Conservation (phyloP, 2,888 invertebrate genomes). For the Oscheius sp. region DNA sequence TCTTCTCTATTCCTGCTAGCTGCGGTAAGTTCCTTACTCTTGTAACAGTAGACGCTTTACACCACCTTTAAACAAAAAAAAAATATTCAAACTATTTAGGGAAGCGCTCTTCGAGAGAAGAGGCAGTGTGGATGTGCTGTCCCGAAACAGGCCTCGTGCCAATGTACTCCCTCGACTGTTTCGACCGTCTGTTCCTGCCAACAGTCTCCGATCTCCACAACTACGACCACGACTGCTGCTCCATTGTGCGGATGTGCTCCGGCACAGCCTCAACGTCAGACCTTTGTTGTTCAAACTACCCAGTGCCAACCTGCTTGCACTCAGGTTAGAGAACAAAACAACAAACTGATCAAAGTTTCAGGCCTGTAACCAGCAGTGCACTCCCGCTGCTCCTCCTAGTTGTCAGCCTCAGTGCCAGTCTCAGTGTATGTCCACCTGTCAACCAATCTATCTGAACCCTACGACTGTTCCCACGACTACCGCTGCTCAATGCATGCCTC, state of each 20-base stretch:
- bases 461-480: conserved; percentile 1
- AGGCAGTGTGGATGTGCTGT: conserved; percentile 57
- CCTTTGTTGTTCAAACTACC: conserved; percentile 40
- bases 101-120: conserved; percentile 53
- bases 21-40: not conserved
- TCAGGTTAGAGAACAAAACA: too few relatives aligned
- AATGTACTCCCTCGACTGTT: conserved; percentile 37
- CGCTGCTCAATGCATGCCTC: conserved; percentile 34
- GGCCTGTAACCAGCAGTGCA: conserved; percentile 47
- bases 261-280: conserved; percentile 37
- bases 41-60: too few relatives aligned
- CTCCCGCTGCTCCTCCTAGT: conserved; percentile 39
- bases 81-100: conserved; percentile 32
- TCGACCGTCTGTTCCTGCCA: conserved; percentile 52
- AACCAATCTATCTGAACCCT: not conserved
- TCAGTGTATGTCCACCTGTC: conserved; percentile 47
- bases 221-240: conserved; percentile 15
- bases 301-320: conserved; percentile 54
- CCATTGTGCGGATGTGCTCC: conserved; percentile 39
- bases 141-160: conserved; percentile 42
- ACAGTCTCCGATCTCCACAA: conserved; percentile 42
- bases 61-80: too few relatives aligned
- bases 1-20: conserved; percentile 26
- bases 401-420: conserved; percentile 51
- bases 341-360: not conserved